Evolutionary conservation across 1,140 invertebrate genomes (phyloP).

Genomic region (Ceratoteleas bidentatus): DNA sequence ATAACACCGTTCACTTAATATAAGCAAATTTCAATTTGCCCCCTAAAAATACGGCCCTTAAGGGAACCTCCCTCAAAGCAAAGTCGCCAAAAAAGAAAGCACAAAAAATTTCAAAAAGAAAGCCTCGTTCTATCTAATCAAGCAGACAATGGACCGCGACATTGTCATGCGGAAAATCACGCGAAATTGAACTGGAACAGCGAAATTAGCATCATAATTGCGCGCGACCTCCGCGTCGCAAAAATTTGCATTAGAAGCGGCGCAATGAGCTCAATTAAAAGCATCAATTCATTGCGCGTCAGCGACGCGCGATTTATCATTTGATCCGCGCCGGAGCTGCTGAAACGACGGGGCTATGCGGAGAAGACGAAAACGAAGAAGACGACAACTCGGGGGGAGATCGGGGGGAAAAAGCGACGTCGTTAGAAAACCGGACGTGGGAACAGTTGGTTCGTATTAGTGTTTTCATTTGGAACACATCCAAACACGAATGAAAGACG

Average conservation of each 20-base stretch:
- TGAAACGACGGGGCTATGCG: constrained; percentile 32
- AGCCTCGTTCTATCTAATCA: no score
- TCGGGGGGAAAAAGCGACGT: constrained; percentile 15
- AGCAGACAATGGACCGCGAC: no score
- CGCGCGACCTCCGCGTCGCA: neutral
- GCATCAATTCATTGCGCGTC: constrained; percentile 32
- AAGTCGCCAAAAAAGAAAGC: no score
- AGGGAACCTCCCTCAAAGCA: no score
- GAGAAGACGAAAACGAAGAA: constrained; percentile 30
- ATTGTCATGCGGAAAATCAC: no score
- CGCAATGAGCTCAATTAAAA: constrained; percentile 40
- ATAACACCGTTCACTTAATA: no score
- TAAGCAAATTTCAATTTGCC: no score
- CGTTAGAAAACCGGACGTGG: constrained; percentile 64
- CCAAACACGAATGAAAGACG: constrained; percentile 64
- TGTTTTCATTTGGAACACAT: constrained; percentile 65
- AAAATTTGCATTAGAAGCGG: constrained; percentile 23
- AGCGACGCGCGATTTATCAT: constrained; percentile 50
- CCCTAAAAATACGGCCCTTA: no score
- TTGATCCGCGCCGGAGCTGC: constrained; percentile 30
- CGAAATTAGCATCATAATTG: no score
- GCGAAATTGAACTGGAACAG: no score
- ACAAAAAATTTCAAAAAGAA: no score
- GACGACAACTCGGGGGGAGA: constrained; percentile 6
- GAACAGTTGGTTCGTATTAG: constrained; percentile 65